A percentile compares a stretch with the other conserved stretches of the same genome.
Conservation (phyloP, 1,140 invertebrate species). For the Whitmania pigra region DNA sequence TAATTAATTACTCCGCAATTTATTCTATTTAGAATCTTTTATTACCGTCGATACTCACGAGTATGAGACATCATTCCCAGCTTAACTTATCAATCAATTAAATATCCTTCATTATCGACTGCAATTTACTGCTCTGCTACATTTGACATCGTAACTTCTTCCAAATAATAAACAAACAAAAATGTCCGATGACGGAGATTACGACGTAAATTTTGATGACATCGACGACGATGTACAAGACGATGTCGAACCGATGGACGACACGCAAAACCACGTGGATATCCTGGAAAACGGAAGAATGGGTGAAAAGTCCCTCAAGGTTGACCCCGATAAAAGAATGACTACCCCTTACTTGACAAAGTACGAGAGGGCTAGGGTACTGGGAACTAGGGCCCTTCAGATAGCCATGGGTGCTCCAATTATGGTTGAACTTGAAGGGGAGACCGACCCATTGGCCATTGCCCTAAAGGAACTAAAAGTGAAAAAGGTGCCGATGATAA, state of each 20-base stretch:
- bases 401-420: conserved; percentile 99
- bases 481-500: conserved; percentile 95
- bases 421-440: conserved; percentile 98
- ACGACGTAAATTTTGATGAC: conserved; percentile 22
- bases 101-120: too few relatives aligned
- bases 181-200: background rate
- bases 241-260: conserved; percentile 13
- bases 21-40: too few relatives aligned
- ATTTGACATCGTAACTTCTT: too few relatives aligned
- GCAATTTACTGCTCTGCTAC: too few relatives aligned
- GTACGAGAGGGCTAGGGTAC: conserved; percentile 80
- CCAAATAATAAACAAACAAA: too few relatives aligned
- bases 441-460: conserved; percentile 95
- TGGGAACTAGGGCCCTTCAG: conserved; percentile 91
- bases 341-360: conserved; percentile 80
- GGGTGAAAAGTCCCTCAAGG: conserved; percentile 28
- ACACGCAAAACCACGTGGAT: conserved; percentile 15
- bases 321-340: conserved; percentile 43
- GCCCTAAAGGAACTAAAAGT: conserved; percentile 96
- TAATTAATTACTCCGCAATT: too few relatives aligned
- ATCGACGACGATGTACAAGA: conserved; percentile 16
- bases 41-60: too few relatives aligned
- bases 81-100: too few relatives aligned
- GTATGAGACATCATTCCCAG: too few relatives aligned
- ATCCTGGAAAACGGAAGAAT: conserved; percentile 25